These are phyloP conservation scores for Bacillus rossius DNA, from an alignment of 1,140 invertebrate genomes.

Conservation along the genomic window DNA sequence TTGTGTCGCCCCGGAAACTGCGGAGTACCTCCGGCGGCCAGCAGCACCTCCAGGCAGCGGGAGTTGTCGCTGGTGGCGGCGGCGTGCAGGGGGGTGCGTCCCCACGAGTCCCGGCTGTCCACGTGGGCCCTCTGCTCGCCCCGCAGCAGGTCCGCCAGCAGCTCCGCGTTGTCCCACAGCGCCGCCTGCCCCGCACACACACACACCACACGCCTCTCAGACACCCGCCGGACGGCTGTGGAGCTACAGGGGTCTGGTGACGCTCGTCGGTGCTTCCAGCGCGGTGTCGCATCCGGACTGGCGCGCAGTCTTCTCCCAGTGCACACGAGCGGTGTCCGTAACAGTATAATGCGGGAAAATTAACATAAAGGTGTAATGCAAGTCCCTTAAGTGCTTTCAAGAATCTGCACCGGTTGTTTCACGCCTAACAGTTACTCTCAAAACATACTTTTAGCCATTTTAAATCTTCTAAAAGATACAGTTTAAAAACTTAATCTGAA, in stretches of 20 bases:
- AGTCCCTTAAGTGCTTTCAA: no score
- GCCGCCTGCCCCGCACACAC: constrained; percentile 56
- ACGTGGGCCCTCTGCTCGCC: constrained; percentile 64
- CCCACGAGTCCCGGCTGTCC: constrained; percentile 70
- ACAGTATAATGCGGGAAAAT: neutral
- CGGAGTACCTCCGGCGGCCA: constrained; percentile 66
- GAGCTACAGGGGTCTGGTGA: neutral
- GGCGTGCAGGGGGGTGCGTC: constrained; percentile 76
- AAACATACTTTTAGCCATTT: neutral
- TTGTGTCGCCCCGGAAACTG: no score
- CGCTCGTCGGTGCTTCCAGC: neutral
- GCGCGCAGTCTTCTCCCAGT: no score
- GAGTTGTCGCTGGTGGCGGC: constrained; percentile 82
- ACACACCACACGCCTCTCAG: neutral
- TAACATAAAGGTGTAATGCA: no score
- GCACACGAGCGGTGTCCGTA: neutral
- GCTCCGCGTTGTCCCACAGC: constrained; percentile 85
- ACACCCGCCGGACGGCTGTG: neutral
- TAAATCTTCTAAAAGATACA: no score
- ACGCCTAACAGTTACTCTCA: neutral
- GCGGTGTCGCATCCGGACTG: neutral
- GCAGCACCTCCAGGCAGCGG: constrained; percentile 66
- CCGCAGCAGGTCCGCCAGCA: constrained; percentile 74
- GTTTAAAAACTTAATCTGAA: no score
- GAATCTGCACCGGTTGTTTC: neutral